Evolutionary conservation across 2,797 vertebrate species (phyloP).

Genomic region (Odontamblyopus lacepedii): DNA sequence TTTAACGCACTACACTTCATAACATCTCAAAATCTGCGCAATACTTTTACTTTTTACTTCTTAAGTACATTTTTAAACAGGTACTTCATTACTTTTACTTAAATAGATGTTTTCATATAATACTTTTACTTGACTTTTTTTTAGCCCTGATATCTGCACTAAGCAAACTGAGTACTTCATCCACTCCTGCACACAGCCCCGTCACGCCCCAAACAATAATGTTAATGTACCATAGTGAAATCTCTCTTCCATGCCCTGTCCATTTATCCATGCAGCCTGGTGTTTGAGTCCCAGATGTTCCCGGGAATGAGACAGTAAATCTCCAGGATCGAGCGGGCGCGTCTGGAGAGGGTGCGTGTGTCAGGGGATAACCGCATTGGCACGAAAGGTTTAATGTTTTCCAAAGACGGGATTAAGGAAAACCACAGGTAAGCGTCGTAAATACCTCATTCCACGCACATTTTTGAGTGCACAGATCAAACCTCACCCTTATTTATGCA

Average conservation of each 20-base stretch:
- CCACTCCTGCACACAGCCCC: neutral
- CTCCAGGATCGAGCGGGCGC: constrained; percentile 21
- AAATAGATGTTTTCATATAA: too few relatives aligned
- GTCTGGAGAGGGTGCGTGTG: constrained; percentile 39
- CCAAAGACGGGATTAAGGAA: constrained; percentile 28
- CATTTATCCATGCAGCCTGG: constrained; percentile 57
- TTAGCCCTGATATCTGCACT: too few relatives aligned
- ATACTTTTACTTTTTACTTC: too few relatives aligned
- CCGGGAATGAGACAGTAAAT: constrained; percentile 29
- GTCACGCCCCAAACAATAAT: neutral
- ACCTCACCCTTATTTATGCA: constrained; percentile 13
- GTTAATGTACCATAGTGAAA: neutral
- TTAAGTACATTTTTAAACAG: too few relatives aligned
- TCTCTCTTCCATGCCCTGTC: constrained; percentile 32
- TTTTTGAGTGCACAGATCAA: constrained; percentile 22
- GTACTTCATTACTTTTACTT: too few relatives aligned
- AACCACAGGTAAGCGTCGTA: constrained; percentile 31
- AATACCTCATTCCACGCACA: constrained; percentile 19
- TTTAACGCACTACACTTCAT: too few relatives aligned
- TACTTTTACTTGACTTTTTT: too few relatives aligned
- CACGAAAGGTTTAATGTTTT: constrained; percentile 49
- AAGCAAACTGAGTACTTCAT: too few relatives aligned
- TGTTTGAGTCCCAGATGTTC: constrained; percentile 58
- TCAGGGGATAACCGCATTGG: constrained; percentile 51
- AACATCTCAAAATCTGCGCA: too few relatives aligned